Percentiles rank a stretch among this genome's conserved stretches.
Conservation (phyloP, 1,140 invertebrate genomes). For the Drosophila erecta region DNA sequence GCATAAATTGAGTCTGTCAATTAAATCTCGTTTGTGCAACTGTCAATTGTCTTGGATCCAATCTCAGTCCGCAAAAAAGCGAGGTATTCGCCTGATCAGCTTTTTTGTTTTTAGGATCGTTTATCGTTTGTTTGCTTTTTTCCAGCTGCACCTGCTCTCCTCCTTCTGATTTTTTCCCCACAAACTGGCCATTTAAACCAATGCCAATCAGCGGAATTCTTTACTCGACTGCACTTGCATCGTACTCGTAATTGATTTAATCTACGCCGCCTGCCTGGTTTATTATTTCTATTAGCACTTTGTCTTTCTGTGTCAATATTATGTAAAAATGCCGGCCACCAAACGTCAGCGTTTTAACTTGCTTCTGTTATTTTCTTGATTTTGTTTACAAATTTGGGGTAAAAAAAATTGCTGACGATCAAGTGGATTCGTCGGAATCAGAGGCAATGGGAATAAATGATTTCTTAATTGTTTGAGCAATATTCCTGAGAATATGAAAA, state of each 20-base stretch:
- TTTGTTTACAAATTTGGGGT: constrained; percentile 37
- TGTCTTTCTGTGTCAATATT: constrained; percentile 76
- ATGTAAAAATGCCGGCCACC: constrained; percentile 47
- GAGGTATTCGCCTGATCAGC: constrained; percentile 25
- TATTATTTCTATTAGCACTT: constrained; percentile 79
- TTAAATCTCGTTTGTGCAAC: constrained; percentile 72
- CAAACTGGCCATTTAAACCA: constrained; percentile 30
- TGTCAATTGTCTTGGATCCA: constrained; percentile 65
- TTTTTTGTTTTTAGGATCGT: constrained; percentile 1
- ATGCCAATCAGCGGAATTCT: constrained; percentile 64
- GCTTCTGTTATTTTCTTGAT: constrained; percentile 7
- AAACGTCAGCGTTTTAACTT: constrained; percentile 38
- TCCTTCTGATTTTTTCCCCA: constrained; percentile 1
- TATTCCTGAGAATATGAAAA: not conserved
- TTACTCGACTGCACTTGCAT: constrained; percentile 25
- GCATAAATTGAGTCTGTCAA: constrained; percentile 79
- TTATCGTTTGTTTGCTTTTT: constrained; percentile 39
- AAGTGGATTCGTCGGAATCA: not conserved
- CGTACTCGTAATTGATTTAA: constrained; percentile 73
- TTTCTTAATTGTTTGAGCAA: constrained; percentile 7
- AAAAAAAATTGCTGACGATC: constrained; percentile 30
- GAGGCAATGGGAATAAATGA: not conserved
- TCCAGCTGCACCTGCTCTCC: constrained; percentile 31
- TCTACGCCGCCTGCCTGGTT: constrained; percentile 61
- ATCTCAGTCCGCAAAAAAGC: constrained; percentile 10